Percentiles rank a stretch among this genome's conserved stretches.
phyloP scores from a whole-genome alignment of 2,888 invertebrate genomes.

The Girardia tigrina region DNA sequence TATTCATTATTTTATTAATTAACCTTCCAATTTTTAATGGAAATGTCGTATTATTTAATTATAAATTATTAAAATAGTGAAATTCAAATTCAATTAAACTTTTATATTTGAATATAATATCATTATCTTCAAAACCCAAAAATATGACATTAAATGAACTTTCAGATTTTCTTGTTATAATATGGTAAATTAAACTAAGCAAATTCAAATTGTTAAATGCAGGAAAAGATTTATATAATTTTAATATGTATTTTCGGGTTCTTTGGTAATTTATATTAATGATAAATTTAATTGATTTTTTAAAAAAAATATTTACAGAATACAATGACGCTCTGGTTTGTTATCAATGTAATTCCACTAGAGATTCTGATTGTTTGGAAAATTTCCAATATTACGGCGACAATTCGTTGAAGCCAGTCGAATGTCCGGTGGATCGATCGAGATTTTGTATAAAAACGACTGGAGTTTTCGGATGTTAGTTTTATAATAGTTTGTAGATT shows the following conservation, averaged over 20 bases:
- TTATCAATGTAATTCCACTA: neutral
- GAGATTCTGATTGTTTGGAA: conserved; percentile 13
- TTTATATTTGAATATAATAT: no score
- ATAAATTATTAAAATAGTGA: no score
- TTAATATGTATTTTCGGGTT: neutral
- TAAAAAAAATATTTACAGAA: neutral
- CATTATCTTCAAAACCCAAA: no score
- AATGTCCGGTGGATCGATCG: neutral
- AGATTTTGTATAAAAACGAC: neutral
- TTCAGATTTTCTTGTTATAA: no score
- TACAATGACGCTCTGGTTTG: neutral
- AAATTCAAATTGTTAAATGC: no score
- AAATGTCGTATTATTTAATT: no score
- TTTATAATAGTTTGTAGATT: neutral
- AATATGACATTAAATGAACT: no score
- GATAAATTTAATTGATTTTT: neutral
- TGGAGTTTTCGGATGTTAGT: neutral
- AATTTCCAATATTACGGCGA: neutral
- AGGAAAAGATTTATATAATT: neutral
- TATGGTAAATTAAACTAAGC: no score
- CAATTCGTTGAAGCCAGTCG: neutral
- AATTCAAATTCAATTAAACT: no score
- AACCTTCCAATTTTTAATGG: no score
- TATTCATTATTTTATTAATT: no score
- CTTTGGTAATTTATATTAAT: neutral